These are phyloP conservation scores for Rhimphoctona megacephalus DNA, from an alignment of 2,888 invertebrate genomes.

Conservation along the genomic window DNA sequence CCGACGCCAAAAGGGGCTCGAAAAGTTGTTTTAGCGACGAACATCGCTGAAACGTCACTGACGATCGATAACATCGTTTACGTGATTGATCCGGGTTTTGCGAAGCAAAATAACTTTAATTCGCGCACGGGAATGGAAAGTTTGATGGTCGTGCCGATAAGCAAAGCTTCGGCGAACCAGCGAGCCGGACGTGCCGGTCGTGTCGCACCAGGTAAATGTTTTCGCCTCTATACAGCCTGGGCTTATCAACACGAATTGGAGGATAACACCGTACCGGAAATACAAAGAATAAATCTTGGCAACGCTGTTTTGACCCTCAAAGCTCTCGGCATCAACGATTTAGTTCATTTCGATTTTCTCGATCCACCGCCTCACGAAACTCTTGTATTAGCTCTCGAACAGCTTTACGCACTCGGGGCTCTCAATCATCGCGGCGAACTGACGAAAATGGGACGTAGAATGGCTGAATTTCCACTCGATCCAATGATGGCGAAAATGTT, in stretches of 20 bases:
- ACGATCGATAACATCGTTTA: constrained; percentile 99
- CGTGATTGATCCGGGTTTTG: constrained; percentile 99
- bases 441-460: constrained; percentile 97
- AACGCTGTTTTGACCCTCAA: constrained; percentile 99
- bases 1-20: constrained; percentile 98
- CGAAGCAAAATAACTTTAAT: constrained; percentile 99
- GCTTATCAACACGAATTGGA: constrained; percentile 99
- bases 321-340: constrained; percentile 98
- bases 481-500: constrained; percentile 99
- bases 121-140: constrained; percentile 99
- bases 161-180: constrained; percentile 99
- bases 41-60: constrained; percentile 99
- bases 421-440: constrained; percentile 98
- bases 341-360: constrained; percentile 99
- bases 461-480: constrained; percentile 99
- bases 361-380: constrained; percentile 99
- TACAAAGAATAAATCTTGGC: constrained; percentile 97
- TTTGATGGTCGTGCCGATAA: constrained; percentile 98
- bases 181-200: constrained; percentile 97
- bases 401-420: constrained; percentile 98
- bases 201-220: constrained; percentile 99
- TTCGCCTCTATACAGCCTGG: constrained; percentile 99
- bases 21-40: constrained; percentile 98
- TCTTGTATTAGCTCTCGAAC: constrained; percentile 96
- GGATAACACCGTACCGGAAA: constrained; percentile 99